Evolutionary conservation across 2,797 vertebrate species (phyloP).

Genomic region (Pseudochaenichthys georgianus): DNA sequence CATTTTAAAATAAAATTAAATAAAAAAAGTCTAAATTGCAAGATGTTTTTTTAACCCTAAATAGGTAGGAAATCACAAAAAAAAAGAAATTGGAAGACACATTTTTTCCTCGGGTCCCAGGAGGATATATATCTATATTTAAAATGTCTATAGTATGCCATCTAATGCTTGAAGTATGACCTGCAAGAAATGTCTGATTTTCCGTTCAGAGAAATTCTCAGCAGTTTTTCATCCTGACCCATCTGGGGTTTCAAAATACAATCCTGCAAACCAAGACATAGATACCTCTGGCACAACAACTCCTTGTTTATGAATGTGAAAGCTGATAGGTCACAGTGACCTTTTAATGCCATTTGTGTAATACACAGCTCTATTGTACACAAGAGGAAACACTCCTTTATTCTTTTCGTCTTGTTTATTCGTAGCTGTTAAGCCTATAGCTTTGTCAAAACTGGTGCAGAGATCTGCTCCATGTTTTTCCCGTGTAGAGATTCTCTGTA

Average conservation of each 20-base stretch:
- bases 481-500: slow-evolving; percentile 6
- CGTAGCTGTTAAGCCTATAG: slow-evolving; percentile 16
- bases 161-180: background rate
- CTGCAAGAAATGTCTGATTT: background rate
- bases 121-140: no score
- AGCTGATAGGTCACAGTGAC: slow-evolving; percentile 37
- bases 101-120: no score
- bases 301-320: slow-evolving; percentile 33
- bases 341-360: slow-evolving; percentile 53
- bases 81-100: no score
- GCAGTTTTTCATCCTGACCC: background rate
- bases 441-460: slow-evolving; percentile 47
- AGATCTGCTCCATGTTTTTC: slow-evolving; percentile 8
- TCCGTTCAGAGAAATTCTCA: background rate
- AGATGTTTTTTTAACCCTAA: no score
- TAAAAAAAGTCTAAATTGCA: no score
- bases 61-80: no score
- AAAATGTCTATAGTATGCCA: no score
- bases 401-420: slow-evolving; percentile 21
- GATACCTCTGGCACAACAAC: slow-evolving; percentile 11
- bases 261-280: slow-evolving; percentile 27
- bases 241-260: slow-evolving; percentile 35
- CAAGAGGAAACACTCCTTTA: slow-evolving; percentile 20
- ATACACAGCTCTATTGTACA: slow-evolving; percentile 28
- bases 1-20: no score